phyloP scores from a whole-genome alignment of 2,888 invertebrate species.

The Pseudococcus longispinus region DNA sequence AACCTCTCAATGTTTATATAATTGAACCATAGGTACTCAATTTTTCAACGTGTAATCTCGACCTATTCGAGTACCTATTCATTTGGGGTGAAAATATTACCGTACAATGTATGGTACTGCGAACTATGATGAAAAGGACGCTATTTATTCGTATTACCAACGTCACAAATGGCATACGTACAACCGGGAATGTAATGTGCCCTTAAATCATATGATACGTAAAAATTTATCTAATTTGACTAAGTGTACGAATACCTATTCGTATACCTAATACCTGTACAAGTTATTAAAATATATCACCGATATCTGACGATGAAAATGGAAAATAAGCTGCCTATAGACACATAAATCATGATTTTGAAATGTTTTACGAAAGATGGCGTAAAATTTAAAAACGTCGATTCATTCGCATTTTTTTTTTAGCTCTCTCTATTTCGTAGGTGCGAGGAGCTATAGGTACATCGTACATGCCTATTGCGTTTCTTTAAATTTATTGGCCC shows the following conservation, averaged over 20 bases:
- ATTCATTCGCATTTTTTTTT: not conserved
- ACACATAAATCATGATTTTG: not conserved
- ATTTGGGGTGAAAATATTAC: not conserved
- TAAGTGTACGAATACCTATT: not conserved
- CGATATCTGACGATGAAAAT: not conserved
- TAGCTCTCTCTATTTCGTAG: not conserved
- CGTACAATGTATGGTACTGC: not conserved
- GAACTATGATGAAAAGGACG: not conserved
- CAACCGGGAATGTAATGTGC: not conserved
- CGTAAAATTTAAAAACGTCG: not conserved
- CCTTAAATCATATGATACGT: not conserved
- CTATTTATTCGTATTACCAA: not conserved
- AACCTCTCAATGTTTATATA: not conserved
- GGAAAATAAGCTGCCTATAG: not conserved
- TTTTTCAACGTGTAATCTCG: not conserved
- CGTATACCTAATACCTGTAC: not conserved
- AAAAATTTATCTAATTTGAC: not conserved
- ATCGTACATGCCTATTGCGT: not conserved
- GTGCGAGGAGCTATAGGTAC: not conserved
- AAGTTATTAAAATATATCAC: not conserved
- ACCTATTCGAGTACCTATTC: not conserved
- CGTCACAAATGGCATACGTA: not conserved
- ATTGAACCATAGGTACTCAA: not conserved
- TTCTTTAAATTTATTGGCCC: not conserved
- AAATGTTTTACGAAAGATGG: not conserved